Evolutionary conservation across 37 sponge, comb jelly and placozoan species (phyloP).

Genomic region (Chondrilla cf. caribensis): DNA sequence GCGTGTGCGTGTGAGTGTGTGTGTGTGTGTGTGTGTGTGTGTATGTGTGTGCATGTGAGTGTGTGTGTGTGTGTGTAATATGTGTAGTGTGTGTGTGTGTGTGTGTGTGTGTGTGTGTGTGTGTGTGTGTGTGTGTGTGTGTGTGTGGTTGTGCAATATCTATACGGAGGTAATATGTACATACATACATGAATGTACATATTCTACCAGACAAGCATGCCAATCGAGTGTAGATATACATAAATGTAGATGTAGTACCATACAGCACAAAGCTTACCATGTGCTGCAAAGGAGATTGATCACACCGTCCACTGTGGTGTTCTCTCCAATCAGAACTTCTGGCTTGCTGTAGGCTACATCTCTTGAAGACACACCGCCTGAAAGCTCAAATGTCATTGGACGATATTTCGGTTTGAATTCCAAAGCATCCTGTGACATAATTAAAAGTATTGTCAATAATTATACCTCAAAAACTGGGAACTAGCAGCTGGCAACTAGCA

Average conservation of each 20-base stretch:
- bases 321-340: slow-evolving; percentile 70
- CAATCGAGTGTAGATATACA: neutral
- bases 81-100: too few species aligned
- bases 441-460: too few species aligned
- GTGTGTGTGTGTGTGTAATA: too few species aligned
- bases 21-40: too few species aligned
- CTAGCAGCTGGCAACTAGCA: too few species aligned
- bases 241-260: neutral
- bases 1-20: too few species aligned
- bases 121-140: too few species aligned
- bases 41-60: too few species aligned
- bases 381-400: slow-evolving; percentile 76
- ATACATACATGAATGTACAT: neutral
- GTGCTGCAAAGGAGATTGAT: slow-evolving; percentile 60
- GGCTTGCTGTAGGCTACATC: slow-evolving; percentile 38
- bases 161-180: too few species aligned
- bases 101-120: too few species aligned
- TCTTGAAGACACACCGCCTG: slow-evolving; percentile 22
- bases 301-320: slow-evolving; percentile 58
- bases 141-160: too few species aligned
- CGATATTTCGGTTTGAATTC: slow-evolving; percentile 86
- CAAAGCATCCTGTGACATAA: slow-evolving; percentile 61
- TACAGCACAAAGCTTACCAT: slow-evolving; percentile 45
- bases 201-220: neutral
- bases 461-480: too few species aligned